Evolutionary conservation across 2,113 vertebrate species (phyloP).

Genomic region (Pipa parva): DNA sequence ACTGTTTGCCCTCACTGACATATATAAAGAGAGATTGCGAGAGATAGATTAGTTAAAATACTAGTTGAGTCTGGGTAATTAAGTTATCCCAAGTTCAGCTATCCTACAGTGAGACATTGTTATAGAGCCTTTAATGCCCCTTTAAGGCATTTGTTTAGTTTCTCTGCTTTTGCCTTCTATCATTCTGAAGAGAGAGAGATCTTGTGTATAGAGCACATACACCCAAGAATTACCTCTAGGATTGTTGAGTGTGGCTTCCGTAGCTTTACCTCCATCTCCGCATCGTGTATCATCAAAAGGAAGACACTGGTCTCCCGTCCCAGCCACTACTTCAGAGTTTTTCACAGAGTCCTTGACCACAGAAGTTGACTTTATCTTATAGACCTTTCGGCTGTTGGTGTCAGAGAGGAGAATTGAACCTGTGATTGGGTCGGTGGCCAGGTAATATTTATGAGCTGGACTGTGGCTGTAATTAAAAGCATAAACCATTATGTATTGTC

Average conservation of each 20-base stretch:
- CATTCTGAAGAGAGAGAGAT: too few relatives aligned
- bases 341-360: slow-evolving; percentile 88
- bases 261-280: slow-evolving; percentile 92
- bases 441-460: slow-evolving; percentile 94
- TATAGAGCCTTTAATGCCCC: too few relatives aligned
- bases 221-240: slow-evolving; percentile 83
- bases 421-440: slow-evolving; percentile 85
- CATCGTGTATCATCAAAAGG: slow-evolving; percentile 94
- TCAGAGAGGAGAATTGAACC: slow-evolving; percentile 90
- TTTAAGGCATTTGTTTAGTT: too few relatives aligned
- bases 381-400: slow-evolving; percentile 91
- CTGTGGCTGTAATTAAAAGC: slow-evolving; percentile 81
- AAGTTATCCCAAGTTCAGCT: too few relatives aligned
- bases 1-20: too few relatives aligned
- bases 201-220: too few relatives aligned
- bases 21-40: too few relatives aligned
- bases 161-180: too few relatives aligned
- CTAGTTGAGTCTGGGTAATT: too few relatives aligned
- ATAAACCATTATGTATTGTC: too few relatives aligned
- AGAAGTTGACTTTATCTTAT: slow-evolving; percentile 83
- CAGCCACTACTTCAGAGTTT: slow-evolving; percentile 88
- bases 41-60: too few relatives aligned
- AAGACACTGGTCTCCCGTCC: slow-evolving; percentile 94
- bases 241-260: slow-evolving; percentile 89
- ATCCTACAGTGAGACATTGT: too few relatives aligned